Base-by-base conservation (phyloP, 1,140 invertebrate genomes). In the Anastrepha ludens region DNA sequence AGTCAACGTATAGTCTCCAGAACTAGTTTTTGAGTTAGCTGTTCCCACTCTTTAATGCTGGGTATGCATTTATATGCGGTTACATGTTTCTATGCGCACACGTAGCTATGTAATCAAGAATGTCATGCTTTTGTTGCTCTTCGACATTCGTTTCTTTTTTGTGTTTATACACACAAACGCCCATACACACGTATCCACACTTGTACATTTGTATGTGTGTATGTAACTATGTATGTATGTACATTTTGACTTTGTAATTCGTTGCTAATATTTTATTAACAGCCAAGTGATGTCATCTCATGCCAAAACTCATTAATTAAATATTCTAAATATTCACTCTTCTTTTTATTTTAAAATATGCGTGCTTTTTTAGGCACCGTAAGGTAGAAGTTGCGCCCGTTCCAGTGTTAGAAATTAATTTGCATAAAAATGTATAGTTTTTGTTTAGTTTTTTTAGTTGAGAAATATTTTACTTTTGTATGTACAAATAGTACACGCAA, bases 191-290 rank as follows among this genome's bases (percentile, higher is more conserved):
- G 20, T 41, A 41, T 67, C 29, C 41, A 41, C 1, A 67, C 41
- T n/a, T 41, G 8, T 39, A 41, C 65, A 41, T 67, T 11, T 15
- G 11, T 11, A 41, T 41, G 17, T 70, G 29, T 13, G 15, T 6
- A 62, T 62, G 60, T 62, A 62, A 62, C 7, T n/a, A 62, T 62
- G 60, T 62, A 62, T 17, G 15, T 62, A 62, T 17, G 15, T 62
- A 62, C 17, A 17, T 62, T 17, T 62, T 11, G 7, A 62, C 15
- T 62, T 4, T 50, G n/a, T 81, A 47, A 50, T 17, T 20, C n/a
- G 55, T 81, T 81, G 41, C 47, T 55, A 58, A 81, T 81, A 55
- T n/a, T 55, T 81, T 81, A 81, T 81, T 55, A 81, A 81, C 74
- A 55, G 29, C 6, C 17, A 8, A 58, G 47, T 81, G 74, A 81